Conservation (phyloP, 1,140 invertebrate genomes). For the Hylyphantes graminicola region DNA sequence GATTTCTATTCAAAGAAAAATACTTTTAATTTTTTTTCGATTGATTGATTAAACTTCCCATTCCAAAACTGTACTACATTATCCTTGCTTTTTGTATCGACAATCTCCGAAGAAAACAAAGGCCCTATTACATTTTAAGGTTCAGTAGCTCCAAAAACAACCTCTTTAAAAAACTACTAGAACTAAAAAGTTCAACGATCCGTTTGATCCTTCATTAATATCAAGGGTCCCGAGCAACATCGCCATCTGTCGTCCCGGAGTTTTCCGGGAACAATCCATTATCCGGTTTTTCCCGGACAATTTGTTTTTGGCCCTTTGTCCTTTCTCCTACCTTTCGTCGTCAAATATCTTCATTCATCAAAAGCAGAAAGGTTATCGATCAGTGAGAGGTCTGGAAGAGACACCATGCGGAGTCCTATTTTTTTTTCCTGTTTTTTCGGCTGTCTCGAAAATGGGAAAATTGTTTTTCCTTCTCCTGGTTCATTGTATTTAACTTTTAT, state of each 20-base stretch:
- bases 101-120: too few species aligned
- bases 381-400: slow-evolving; percentile 23
- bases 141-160: too few species aligned
- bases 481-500: not conserved
- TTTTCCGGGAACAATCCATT: slow-evolving; percentile 52
- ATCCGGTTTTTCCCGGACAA: slow-evolving; percentile 47
- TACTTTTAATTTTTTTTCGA: too few species aligned
- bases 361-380: slow-evolving; percentile 46
- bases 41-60: too few species aligned
- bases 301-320: slow-evolving; percentile 58
- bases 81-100: too few species aligned
- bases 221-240: slow-evolving; percentile 57
- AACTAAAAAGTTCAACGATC: not conserved
- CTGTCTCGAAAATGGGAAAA: not conserved
- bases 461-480: not conserved
- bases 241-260: slow-evolving; percentile 56
- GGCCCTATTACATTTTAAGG: too few species aligned
- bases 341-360: slow-evolving; percentile 60
- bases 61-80: too few species aligned
- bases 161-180: too few species aligned
- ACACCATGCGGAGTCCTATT: slow-evolving; percentile 43
- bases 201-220: slow-evolving; percentile 58
- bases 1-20: too few species aligned
- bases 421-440: slow-evolving; percentile 27
- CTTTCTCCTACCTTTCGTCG: slow-evolving; percentile 54